Conservation (phyloP, 2,113 vertebrate species). For the Takifugu flavidus region DNA sequence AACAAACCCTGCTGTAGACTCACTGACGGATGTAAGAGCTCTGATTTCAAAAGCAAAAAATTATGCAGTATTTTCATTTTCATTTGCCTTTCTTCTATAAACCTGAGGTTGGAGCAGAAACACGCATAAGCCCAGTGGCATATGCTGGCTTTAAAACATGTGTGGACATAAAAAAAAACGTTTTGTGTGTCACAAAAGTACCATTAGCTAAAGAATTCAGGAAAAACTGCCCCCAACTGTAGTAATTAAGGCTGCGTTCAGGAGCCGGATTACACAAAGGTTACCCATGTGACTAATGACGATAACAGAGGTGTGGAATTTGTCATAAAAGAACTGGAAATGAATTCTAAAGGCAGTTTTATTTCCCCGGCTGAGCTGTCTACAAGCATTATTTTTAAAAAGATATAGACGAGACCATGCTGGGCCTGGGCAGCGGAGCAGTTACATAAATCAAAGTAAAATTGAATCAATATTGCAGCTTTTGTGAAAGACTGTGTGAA, state of each 20-base stretch:
- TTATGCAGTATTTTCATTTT: too few species aligned
- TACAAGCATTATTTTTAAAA: constrained; percentile 1
- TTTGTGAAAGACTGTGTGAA: constrained; percentile 16
- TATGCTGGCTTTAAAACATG: too few species aligned
- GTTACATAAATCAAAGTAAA: constrained; percentile 53
- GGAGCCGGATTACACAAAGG: neutral
- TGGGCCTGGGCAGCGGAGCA: constrained; percentile 2
- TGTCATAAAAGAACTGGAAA: neutral
- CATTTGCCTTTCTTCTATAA: neutral
- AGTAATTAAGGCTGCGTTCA: too few species aligned
- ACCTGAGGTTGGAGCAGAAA: too few species aligned
- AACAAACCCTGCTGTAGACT: too few species aligned
- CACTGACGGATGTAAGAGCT: too few species aligned
- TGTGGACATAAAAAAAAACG: too few species aligned
- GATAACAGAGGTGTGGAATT: neutral
- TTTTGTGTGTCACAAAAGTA: too few species aligned
- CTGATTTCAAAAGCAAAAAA: too few species aligned
- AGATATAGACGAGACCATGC: neutral
- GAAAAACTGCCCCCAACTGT: too few species aligned
- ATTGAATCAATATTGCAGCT: constrained; percentile 48
- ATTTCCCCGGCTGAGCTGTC: neutral
- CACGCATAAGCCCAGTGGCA: too few species aligned
- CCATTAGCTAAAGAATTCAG: too few species aligned
- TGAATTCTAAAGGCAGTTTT: neutral
- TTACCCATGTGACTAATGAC: constrained; percentile 10